These are phyloP conservation scores for Catajapyx aquilonaris DNA, from an alignment of 1,140 invertebrate genomes.

Conservation along the genomic window DNA sequence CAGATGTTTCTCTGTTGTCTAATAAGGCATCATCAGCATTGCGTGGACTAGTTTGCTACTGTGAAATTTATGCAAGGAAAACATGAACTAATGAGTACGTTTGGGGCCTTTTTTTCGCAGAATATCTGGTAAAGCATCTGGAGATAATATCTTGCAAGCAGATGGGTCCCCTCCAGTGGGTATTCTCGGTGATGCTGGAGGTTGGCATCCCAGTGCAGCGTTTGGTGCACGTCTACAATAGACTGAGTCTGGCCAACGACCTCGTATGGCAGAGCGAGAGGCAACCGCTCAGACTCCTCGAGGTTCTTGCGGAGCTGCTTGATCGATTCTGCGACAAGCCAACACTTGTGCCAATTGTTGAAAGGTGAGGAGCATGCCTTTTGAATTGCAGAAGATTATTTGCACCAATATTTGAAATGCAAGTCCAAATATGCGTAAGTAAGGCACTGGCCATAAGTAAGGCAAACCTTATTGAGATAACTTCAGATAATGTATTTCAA, in stretches of 20 bases:
- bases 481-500: neutral
- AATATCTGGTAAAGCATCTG: neutral
- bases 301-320: neutral
- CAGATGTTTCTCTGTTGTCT: no score
- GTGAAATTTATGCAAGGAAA: neutral
- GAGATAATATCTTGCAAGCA: neutral
- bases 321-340: neutral
- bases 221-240: neutral
- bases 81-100: neutral
- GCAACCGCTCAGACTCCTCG: neutral
- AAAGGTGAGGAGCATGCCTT: neutral
- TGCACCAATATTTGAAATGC: no score
- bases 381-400: neutral
- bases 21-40: no score
- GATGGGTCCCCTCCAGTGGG: neutral
- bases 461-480: neutral
- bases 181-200: neutral
- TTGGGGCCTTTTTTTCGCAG: neutral
- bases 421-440: no score
- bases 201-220: neutral
- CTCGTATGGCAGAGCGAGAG: neutral
- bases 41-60: no score
- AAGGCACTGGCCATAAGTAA: no score
- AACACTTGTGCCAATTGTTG: neutral
- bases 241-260: neutral